Evolutionary conservation across 2,113 vertebrate species (phyloP), one percentile per base, ranked within the genome.

Genomic region (Fukomys damarensis): DNA sequence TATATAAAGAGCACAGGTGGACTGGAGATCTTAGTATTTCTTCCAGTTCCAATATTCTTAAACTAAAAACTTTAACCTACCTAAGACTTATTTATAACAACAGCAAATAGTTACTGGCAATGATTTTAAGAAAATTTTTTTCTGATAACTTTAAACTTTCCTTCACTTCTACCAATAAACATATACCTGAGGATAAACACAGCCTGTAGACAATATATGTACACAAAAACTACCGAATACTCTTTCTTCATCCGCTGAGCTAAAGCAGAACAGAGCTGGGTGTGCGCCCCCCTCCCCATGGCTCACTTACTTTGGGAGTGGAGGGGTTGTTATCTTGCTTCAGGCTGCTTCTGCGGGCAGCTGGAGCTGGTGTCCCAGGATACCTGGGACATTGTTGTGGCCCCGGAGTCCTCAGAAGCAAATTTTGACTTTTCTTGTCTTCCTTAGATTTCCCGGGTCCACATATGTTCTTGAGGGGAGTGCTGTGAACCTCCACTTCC

Each of bases 271-370:
- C 32, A 32, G 79, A 59, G 28, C n/a, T 20, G n/a, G 10, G 59
- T 1, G 2, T 9, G 7, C 8, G 11, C 22, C 41, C 9, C 3
- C 52, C 2, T 43, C 49, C 49, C 24, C 1, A 19, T 0, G 1
- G 7, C 32, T 30, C 41, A 24, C 91, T 97, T 98, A 99, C 99
- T 99, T 99, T 99, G 52, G 99, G 99, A 0, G 99, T 99, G 97
- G 98, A 98, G 0, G 99, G 99, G 0, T 98, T 99, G 72, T 99
- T 99, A 63, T 98, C 99, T 0, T 99, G 98, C 72, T 98, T 98
- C 90, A 98, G 98, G 91, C 99, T 99, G 43, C 98, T 99, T 99
- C 99, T 99, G 26, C 98, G 98, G 22, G 98, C 97, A 2, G 98
- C 98, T 3, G 98, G 99, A 41, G 98, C 98, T 0, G 99, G 99